Base-by-base conservation (phyloP, 2,113 vertebrate genomes). In the Tricholaema leucomelas region DNA sequence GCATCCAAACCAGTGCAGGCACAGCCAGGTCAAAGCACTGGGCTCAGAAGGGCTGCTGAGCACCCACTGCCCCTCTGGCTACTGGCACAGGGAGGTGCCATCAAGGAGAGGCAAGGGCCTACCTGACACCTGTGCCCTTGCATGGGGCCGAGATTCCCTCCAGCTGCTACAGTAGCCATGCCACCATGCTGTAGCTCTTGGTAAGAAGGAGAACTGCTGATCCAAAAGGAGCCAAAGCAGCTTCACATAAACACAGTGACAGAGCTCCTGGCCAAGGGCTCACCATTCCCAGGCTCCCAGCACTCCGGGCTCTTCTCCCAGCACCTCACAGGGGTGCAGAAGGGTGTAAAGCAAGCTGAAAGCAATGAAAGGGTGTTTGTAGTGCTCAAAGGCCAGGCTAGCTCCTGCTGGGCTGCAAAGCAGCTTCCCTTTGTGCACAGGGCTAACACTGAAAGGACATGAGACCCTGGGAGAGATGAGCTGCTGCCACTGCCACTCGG, bases 331-430 rank as follows among this genome's bases (percentile, higher is more conserved):
- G 52, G 40, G 65, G 12, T 52, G 35, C 23, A 28, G 72, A 73
- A 36, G 23, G 31, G 21, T 85, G 72, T 64, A 61, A 87, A 35
- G 59, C 69, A 83, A 83, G 61, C 35, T 75, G 72, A 90, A 92
- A 81, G 55, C 25, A 85, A 46, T 78, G 85, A 79, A 94, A 92
- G 54, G 59, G 16, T 19, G 2, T 73, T 52, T 76, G 76, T 86
- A 44, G 36, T 56, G 40, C 52, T 78, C 78, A 85, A 91, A 93
- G 86, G 69, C 60, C 85, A 89, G 75, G 23, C 79, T 85, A 2
- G 2, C 33, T 83, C 35, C 17, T 44, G 69, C 46, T 69, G 33
- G 54, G 0, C 1, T 64, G 54, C n/a, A 82, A 79, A 89, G 86
- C 54, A 89, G 92, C 35, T 54, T 93, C 71, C 50, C 58, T 90